These are phyloP conservation scores for Aythya baeri DNA, from an alignment of 2,113 vertebrate species.

Conservation along the genomic window DNA sequence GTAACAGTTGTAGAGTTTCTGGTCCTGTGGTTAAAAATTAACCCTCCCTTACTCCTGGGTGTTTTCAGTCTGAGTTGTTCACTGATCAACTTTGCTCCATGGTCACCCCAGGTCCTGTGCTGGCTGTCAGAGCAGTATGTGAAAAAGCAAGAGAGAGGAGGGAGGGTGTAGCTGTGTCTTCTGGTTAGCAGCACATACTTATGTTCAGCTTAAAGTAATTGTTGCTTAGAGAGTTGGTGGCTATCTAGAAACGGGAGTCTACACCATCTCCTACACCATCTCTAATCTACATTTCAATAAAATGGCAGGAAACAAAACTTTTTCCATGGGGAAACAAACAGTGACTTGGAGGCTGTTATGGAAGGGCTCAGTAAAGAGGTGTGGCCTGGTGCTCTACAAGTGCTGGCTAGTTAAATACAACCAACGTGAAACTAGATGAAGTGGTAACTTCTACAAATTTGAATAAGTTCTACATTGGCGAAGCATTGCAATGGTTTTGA, in stretches of 20 bases:
- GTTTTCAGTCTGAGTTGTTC: neutral
- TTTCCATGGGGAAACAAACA: neutral
- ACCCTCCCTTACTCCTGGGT: neutral
- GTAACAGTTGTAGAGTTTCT: constrained; percentile 5
- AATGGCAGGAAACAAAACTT: rapidly evolving
- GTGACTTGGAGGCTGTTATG: neutral
- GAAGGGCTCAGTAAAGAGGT: neutral
- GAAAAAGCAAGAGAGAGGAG: neutral
- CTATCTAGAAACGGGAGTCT: neutral
- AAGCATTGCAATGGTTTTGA: neutral
- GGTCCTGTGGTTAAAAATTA: constrained; percentile 13
- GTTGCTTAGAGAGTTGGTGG: neutral
- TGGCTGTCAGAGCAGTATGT: neutral
- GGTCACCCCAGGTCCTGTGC: neutral
- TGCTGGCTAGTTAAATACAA: neutral
- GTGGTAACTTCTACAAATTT: neutral
- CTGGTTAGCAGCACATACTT: neutral
- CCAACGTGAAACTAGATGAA: neutral
- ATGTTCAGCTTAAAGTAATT: neutral
- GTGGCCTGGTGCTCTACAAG: neutral
- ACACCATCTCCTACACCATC: neutral
- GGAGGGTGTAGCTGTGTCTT: neutral
- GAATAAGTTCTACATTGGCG: neutral
- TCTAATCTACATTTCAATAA: neutral
- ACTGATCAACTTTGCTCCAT: neutral